Evolutionary conservation across 2,113 vertebrate genomes (phyloP).

Genomic region (Indicator maculatus): DNA sequence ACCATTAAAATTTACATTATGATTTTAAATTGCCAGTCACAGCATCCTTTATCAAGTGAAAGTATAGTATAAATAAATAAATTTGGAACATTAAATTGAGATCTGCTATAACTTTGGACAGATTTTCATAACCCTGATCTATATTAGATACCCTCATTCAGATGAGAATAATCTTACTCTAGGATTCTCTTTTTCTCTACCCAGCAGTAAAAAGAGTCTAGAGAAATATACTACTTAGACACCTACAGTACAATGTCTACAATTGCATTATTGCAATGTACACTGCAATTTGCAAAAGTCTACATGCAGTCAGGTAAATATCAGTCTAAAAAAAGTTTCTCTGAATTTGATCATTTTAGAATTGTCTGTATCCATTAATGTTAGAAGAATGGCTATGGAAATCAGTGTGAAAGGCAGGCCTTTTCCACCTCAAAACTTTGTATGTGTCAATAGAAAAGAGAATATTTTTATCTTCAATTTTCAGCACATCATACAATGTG

Average conservation of each 20-base stretch:
- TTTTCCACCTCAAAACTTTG: not conserved
- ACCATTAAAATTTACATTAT: not conserved
- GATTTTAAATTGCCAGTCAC: not conserved
- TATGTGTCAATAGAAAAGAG: not conserved
- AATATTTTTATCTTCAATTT: accelerated
- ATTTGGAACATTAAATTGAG: not conserved
- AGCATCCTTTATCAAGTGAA: not conserved
- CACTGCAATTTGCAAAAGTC: not conserved
- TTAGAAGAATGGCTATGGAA: not conserved
- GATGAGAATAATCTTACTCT: not conserved
- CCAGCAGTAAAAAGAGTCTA: not conserved
- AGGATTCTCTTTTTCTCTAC: not conserved
- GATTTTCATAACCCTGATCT: not conserved
- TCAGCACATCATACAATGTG: not conserved
- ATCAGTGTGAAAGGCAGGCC: not conserved
- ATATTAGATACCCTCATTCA: not conserved
- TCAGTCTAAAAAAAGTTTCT: not conserved
- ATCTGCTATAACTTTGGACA: not conserved
- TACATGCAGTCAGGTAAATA: not conserved
- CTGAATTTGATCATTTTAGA: not conserved
- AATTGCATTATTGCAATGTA: not conserved
- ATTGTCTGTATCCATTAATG: not conserved
- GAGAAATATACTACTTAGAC: not conserved
- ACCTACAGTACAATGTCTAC: not conserved
- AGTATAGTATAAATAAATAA: not conserved